Evolutionary conservation across 1,140 invertebrate genomes (phyloP), one percentile per base, ranked within the genome.

Genomic region (Pseudomyrmex gracilis): DNA sequence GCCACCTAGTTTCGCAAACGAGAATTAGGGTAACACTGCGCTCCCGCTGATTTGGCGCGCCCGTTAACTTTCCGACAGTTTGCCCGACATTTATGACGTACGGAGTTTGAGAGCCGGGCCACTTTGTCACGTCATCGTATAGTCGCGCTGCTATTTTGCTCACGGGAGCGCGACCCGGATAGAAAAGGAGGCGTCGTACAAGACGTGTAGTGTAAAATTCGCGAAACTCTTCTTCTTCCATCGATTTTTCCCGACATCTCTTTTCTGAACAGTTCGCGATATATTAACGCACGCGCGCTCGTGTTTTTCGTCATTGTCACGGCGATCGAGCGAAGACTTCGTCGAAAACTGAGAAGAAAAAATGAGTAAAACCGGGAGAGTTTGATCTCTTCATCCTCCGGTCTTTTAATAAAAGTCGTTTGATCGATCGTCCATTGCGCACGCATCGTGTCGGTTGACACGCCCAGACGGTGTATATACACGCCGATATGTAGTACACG

Each of bases 21-120:
- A 57, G 71, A 82, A 49, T 85, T 82, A 68, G 58, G 49, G 63
- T 22, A 61, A 70, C 34, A 47, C 20, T 34, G 64, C 71, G 77
- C 45, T 45, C 24, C 1, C 60, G 67, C 22, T 85, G 87, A 88
- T 88, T 89, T 71, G 73, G 61, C 83, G 66, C 34, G 34, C 5
- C 53, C 76, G 80, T 87, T 87, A 87, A 87, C 86, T 87, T 87
- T 70, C 60, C 73, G 85, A 87, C 73, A 68, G 85, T 87, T 87
- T 67, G 73, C 63, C 51, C 85, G 82, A 84, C 86, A 74, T 87
- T 87, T 87, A 87, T 85, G 82, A 87, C 45, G 83, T 45, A 63
- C 74, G 68, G 82, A 87, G 73, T 64, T 84, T 34, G 60, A 68
- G 67, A 57, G 57, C 58, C 34, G 80, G 58, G 43, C 60, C 47